Evolutionary conservation across 2,113 vertebrate species (phyloP).

Genomic region (Myrmecobius fasciatus): DNA sequence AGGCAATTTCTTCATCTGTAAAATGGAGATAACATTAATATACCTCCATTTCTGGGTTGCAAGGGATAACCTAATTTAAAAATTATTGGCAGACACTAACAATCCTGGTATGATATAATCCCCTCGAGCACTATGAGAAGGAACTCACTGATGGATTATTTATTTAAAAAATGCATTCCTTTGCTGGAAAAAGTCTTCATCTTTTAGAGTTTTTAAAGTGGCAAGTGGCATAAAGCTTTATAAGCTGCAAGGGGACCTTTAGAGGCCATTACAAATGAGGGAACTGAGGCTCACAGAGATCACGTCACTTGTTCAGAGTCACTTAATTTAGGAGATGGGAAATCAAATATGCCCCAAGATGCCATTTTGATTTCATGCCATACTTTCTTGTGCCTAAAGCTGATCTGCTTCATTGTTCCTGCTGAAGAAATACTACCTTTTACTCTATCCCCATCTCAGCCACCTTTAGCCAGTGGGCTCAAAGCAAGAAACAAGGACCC

Average conservation of each 20-base stretch:
- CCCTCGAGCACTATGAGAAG: background rate
- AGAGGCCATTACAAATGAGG: background rate
- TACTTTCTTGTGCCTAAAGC: background rate
- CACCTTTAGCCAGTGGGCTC: conserved; percentile 11
- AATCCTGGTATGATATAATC: background rate
- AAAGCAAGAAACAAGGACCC: conserved; percentile 17
- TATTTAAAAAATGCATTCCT: conserved; percentile 27
- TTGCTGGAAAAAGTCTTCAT: background rate
- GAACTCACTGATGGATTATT: conserved; percentile 3
- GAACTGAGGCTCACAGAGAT: background rate
- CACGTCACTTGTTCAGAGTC: background rate
- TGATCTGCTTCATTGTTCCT: background rate
- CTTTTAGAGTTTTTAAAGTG: background rate
- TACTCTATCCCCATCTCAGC: conserved; percentile 8
- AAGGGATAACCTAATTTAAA: background rate
- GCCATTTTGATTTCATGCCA: conserved; percentile 32
- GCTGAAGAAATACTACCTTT: conserved; percentile 15
- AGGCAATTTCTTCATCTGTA: background rate
- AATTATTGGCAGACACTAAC: background rate
- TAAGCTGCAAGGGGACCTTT: background rate
- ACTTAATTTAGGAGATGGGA: background rate
- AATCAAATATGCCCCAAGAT: background rate
- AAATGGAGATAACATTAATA: background rate
- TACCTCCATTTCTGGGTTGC: background rate
- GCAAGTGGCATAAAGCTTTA: conserved; percentile 13